Percentiles rank a stretch among this genome's conserved stretches.
Evolutionary conservation across 2,113 vertebrate genomes (phyloP).

Genomic region (Ictalurus furcatus): DNA sequence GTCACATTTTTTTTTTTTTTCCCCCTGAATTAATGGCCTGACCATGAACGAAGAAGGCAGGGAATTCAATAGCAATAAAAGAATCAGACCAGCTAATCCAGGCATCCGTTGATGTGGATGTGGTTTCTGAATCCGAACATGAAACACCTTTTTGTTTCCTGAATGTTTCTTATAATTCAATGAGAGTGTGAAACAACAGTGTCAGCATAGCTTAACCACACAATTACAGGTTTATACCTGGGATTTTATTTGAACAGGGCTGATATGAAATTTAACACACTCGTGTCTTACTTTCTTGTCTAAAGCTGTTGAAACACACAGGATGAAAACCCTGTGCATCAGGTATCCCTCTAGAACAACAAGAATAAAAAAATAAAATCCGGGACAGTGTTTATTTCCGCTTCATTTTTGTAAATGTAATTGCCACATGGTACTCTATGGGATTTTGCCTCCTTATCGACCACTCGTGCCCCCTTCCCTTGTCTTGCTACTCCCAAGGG

Average conservation of each 20-base stretch:
- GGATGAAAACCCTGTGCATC: not conserved
- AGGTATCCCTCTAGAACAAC: not conserved
- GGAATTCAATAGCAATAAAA: not conserved
- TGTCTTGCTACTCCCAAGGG: conserved; percentile 39
- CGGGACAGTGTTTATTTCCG: conserved; percentile 30
- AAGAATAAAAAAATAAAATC: not conserved
- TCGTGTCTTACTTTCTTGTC: not conserved
- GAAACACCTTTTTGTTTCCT: not conserved
- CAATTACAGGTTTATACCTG: not conserved
- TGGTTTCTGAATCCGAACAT: not conserved
- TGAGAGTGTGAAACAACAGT: not conserved
- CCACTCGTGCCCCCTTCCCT: conserved; percentile 28
- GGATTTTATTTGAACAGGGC: not conserved
- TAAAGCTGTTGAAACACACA: not conserved
- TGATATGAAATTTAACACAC: conserved; percentile 2
- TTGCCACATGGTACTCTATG: conserved; percentile 12
- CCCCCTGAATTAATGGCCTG: not conserved
- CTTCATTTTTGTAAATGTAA: not conserved
- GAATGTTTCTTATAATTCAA: not conserved
- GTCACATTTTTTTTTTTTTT: not conserved
- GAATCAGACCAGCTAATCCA: not conserved
- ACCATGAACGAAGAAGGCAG: not conserved
- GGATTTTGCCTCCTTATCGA: conserved; percentile 18
- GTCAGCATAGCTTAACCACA: conserved; percentile 2
- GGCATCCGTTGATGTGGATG: not conserved